A percentile compares a stretch with the other conserved stretches of the same genome.
Evolutionary conservation across 2,113 vertebrate species (phyloP).

Genomic region (Microcebus tavaratra): DNA sequence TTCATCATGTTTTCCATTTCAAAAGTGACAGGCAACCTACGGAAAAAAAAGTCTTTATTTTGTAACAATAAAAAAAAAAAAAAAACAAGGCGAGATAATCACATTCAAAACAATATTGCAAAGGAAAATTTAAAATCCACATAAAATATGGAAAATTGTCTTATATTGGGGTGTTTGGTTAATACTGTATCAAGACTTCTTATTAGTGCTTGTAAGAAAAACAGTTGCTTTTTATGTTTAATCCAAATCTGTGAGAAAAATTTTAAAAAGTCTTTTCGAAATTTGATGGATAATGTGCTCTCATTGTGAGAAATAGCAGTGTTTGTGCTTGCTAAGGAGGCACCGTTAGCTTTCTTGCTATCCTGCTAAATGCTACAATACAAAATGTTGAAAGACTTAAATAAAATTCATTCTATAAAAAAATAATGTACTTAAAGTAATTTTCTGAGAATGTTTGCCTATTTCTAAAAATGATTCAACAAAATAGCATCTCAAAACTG

Average conservation of each 20-base stretch:
- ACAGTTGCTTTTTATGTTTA: conserved; percentile 40
- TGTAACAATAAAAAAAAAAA: conserved; percentile 65
- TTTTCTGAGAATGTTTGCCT: conserved; percentile 57
- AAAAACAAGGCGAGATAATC: conserved; percentile 33
- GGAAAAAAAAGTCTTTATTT: conserved; percentile 74
- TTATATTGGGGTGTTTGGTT: not conserved
- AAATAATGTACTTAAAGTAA: conserved; percentile 43
- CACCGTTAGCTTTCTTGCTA: conserved; percentile 63
- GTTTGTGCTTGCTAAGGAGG: conserved; percentile 66
- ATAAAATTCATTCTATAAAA: conserved; percentile 68
- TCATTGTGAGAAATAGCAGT: conserved; percentile 50
- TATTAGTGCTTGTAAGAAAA: not conserved
- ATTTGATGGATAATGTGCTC: conserved; percentile 60
- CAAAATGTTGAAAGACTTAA: conserved; percentile 71
- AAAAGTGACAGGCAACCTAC: conserved; percentile 81
- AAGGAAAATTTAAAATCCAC: conserved; percentile 20
- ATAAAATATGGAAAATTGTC: not conserved
- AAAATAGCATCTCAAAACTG: not conserved
- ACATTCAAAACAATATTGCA: conserved; percentile 57
- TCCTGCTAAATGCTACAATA: conserved; percentile 58
- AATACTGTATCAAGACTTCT: not conserved
- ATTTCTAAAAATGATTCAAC: conserved; percentile 49
- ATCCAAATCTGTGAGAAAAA: conserved; percentile 17
- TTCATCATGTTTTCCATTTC: conserved; percentile 85
- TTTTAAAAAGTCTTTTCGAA: conserved; percentile 2